phyloP scores from a whole-genome alignment of 1,140 invertebrate genomes.

The Coelopa frigida region DNA sequence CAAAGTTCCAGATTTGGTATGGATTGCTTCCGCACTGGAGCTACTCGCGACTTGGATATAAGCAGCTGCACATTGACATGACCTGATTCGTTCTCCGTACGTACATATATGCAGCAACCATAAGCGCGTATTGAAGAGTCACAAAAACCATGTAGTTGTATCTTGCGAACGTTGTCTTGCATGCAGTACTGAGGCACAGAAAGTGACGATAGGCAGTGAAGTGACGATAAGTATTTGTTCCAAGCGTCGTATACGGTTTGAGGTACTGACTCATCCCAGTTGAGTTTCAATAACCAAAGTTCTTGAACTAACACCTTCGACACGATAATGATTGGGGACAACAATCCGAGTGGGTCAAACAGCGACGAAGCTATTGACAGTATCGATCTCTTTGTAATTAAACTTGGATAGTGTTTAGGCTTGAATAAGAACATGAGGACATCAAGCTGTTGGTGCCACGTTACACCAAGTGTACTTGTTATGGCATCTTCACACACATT shows the following conservation, averaged over 20 bases:
- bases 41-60: conserved; percentile 35
- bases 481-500: neutral
- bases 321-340: conserved; percentile 1
- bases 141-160: conserved; percentile 36
- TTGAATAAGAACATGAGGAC: conserved; percentile 1
- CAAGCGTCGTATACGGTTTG: neutral
- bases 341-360: conserved; percentile 1
- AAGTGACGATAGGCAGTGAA: neutral
- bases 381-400: neutral
- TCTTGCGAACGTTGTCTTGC: neutral
- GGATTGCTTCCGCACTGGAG: conserved; percentile 29
- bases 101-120: conserved; percentile 41
- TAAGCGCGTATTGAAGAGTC: conserved; percentile 41
- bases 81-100: conserved; percentile 8
- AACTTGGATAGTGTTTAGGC: neutral
- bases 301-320: conserved; percentile 5
- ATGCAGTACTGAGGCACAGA: neutral
- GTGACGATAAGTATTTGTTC: neutral
- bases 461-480: conserved; percentile 1
- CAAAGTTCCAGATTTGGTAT: conserved; percentile 35
- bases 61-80: conserved; percentile 16
- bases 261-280: conserved; percentile 2
- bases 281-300: conserved; percentile 1
- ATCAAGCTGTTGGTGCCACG: conserved; percentile 1
- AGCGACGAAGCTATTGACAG: conserved; percentile 2